phyloP scores from a whole-genome alignment of 2,113 vertebrate genomes.

The Forbesichthys papilliferus region DNA sequence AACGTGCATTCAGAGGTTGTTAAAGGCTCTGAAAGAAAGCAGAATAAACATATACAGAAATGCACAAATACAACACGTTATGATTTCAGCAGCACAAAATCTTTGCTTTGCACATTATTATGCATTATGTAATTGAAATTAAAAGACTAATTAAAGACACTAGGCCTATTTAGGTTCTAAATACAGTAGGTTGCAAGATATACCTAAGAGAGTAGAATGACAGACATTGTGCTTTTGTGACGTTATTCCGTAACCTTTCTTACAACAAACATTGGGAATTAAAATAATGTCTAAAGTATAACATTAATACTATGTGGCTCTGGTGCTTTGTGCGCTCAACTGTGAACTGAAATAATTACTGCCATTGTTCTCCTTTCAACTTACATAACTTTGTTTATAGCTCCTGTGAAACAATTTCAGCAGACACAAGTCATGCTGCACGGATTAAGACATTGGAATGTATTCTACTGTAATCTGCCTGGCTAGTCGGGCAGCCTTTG shows the following conservation, averaged over 20 bases:
- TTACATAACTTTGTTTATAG: slow-evolving; percentile 29
- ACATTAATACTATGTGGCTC: too few species aligned
- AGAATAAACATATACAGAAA: slow-evolving; percentile 4
- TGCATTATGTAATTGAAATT: neutral
- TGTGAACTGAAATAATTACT: neutral
- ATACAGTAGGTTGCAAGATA: neutral
- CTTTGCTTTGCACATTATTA: neutral
- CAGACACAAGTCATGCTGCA: slow-evolving; percentile 65
- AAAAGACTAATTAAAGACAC: neutral
- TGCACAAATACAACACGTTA: neutral
- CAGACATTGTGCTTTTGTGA: neutral
- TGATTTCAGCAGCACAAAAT: neutral
- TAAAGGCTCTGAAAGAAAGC: slow-evolving; percentile 73
- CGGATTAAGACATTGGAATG: slow-evolving; percentile 71
- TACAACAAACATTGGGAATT: neutral
- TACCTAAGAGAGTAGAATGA: neutral
- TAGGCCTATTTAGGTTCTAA: too few species aligned
- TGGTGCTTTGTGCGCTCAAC: neutral
- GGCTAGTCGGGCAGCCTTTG: slow-evolving; percentile 15
- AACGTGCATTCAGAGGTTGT: slow-evolving; percentile 56
- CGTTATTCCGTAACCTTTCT: neutral
- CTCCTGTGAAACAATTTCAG: slow-evolving; percentile 40
- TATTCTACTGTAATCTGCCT: slow-evolving; percentile 59
- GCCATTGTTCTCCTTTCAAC: neutral
- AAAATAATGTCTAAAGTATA: too few species aligned